Percentiles rank a stretch among this genome's conserved stretches.
These are phyloP conservation scores for Nematostella vectensis DNA, from an alignment of 92 coral and sea anemone species.

Conservation along the genomic window DNA sequence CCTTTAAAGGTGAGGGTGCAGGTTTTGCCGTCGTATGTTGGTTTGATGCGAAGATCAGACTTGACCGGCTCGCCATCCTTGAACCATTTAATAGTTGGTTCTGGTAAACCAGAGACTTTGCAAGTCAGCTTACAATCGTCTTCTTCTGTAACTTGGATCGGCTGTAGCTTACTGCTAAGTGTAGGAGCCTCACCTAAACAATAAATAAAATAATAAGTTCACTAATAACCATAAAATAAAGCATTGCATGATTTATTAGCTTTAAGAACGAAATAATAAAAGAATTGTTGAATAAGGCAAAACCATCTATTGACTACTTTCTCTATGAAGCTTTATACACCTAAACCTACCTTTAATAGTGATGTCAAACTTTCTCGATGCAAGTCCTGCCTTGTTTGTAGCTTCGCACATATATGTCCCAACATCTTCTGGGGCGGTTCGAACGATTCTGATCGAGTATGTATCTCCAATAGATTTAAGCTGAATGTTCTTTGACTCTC, in stretches of 20 bases:
- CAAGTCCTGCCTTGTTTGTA: constrained; percentile 61
- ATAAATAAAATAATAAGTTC: too few relatives aligned
- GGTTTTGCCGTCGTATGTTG: constrained; percentile 61
- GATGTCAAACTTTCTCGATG: constrained; percentile 52
- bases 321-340: too few relatives aligned
- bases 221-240: not conserved
- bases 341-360: constrained; percentile 58
- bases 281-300: too few relatives aligned
- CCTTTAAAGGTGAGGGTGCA: constrained; percentile 46
- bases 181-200: constrained; percentile 67
- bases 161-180: constrained; percentile 55
- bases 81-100: constrained; percentile 68
- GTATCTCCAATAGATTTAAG: constrained; percentile 57
- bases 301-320: too few relatives aligned
- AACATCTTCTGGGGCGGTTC: constrained; percentile 54
- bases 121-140: constrained; percentile 52
- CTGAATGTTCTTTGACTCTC: constrained; percentile 52
- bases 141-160: constrained; percentile 56
- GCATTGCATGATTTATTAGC: too few relatives aligned
- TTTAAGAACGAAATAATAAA: too few relatives aligned
- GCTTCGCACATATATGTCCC: constrained; percentile 93
- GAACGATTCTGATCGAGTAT: constrained; percentile 44
- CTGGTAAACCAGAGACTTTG: constrained; percentile 54
- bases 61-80: constrained; percentile 55
- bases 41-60: constrained; percentile 37